Base-by-base conservation (phyloP, 1,140 invertebrate genomes). In the Papilio aristodemus region DNA sequence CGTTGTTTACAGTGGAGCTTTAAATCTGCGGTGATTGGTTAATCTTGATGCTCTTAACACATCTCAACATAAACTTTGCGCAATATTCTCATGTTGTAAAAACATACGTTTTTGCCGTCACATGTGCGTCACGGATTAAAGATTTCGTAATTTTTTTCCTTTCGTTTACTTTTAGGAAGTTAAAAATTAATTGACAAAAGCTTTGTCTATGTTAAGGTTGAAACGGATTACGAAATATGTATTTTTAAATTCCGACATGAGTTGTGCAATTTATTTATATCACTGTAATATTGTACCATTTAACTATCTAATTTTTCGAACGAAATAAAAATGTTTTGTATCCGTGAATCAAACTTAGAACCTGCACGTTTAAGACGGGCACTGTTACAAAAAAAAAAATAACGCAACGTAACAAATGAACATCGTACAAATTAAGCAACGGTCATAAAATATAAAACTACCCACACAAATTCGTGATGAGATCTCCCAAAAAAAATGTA, bases 11-110 rank as follows among this genome's bases (percentile, higher is more conserved):
- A 9, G 7, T 46, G 17, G 10, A 14, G 27, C 27, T 32, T 32
- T 32, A 32, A 6, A 32, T 32, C 43, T 17, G n/a, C 9, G 41
- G 19, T 54, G 46, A 54, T 54, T 54, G n/a, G 46, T 54, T 54
- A 54, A 54, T 54, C 46, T 13, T 9, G 5, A 8, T 10, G 13
- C 13, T 22, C 8, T 54, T 43, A 54, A 54, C 46, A 54, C 46
- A 54, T 54, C 17, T 2, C 10, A 54, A 54, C 10, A 22, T 22
- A 54, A 54, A 54, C 8, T 19, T n/a, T 11, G 19, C 46, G 46
- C 19, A 54, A 54, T 50, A 50, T 54, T 22, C 17, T 22, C 3
- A 54, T 25, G 10, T n/a, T n/a, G n/a, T 54, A 10, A 13, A 22
- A 25, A 54, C 19, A 54, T 8, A 25, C 6, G 27, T 32, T 25